These are phyloP conservation scores for Myxocyprinus asiaticus DNA, from an alignment of 2,113 vertebrate species.

Conservation along the genomic window DNA sequence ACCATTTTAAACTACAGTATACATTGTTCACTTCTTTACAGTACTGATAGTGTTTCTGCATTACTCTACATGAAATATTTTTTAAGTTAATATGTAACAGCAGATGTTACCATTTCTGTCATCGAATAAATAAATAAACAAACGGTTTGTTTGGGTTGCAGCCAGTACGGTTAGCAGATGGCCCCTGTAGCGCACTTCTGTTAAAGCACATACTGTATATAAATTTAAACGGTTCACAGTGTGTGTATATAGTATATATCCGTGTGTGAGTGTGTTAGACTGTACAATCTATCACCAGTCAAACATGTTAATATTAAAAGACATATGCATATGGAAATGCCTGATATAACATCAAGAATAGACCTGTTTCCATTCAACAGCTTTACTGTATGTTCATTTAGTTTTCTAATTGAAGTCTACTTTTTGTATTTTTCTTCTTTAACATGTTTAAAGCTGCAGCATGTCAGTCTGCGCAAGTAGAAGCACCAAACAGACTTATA, in stretches of 20 bases:
- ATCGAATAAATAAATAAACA: slow-evolving; percentile 4
- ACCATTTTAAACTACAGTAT: no score
- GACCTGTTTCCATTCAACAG: no score
- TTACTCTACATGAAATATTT: background rate
- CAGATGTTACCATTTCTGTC: background rate
- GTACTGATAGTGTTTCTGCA: background rate
- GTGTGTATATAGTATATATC: background rate
- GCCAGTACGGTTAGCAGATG: background rate
- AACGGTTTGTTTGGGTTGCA: slow-evolving; percentile 15
- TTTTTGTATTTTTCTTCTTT: no score
- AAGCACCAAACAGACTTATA: no score
- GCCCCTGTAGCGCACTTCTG: no score
- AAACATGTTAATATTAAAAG: slow-evolving; percentile 28
- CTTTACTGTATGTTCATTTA: no score
- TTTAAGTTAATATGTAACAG: background rate
- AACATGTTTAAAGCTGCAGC: no score
- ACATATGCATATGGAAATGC: slow-evolving; percentile 5
- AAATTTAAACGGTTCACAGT: slow-evolving; percentile 10
- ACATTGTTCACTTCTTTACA: no score
- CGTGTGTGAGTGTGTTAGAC: background rate
- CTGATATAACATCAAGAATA: no score
- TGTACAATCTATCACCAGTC: no score
- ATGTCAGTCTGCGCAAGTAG: no score
- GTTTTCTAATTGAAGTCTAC: no score
- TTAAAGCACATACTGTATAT: slow-evolving; percentile 21